phyloP scores from a whole-genome alignment of 2,888 invertebrate species.

The Synergus japonicus region DNA sequence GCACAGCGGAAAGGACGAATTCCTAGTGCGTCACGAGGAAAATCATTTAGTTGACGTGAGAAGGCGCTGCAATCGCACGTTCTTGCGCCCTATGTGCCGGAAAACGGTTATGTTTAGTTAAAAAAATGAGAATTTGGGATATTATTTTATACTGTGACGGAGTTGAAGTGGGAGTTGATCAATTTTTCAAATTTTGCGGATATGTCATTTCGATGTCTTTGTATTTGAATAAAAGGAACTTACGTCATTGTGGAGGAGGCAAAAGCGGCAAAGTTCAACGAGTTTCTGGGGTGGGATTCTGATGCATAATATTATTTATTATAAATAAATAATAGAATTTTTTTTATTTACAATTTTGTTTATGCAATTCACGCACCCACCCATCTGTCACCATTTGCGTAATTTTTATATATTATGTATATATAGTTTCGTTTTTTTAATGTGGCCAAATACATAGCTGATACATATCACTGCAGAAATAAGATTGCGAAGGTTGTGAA shows the following conservation, averaged over 20 bases:
- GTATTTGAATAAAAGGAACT: conserved; percentile 22
- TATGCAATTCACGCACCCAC: too few species aligned
- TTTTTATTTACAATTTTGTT: too few species aligned
- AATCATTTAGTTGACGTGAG: conserved; percentile 60
- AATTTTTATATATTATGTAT: too few species aligned
- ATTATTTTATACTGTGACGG: not conserved
- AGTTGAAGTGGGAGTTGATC: not conserved
- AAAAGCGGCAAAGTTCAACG: conserved; percentile 17
- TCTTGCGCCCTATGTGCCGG: not conserved
- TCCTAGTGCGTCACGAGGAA: conserved; percentile 74
- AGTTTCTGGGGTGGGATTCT: not conserved
- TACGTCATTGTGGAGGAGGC: not conserved
- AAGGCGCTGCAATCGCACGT: conserved; percentile 64
- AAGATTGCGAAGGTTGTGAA: too few species aligned
- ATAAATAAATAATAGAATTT: too few species aligned
- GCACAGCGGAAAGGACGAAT: conserved; percentile 85
- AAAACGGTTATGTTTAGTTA: not conserved
- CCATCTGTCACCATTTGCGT: too few species aligned
- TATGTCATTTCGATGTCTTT: not conserved
- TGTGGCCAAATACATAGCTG: too few species aligned
- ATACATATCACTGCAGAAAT: too few species aligned
- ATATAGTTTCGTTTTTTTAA: too few species aligned
- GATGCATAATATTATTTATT: not conserved
- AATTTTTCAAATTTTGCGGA: not conserved
- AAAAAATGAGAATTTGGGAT: not conserved